Base-by-base conservation (phyloP, 2,888 invertebrate species). In the Oscheius sp. region DNA sequence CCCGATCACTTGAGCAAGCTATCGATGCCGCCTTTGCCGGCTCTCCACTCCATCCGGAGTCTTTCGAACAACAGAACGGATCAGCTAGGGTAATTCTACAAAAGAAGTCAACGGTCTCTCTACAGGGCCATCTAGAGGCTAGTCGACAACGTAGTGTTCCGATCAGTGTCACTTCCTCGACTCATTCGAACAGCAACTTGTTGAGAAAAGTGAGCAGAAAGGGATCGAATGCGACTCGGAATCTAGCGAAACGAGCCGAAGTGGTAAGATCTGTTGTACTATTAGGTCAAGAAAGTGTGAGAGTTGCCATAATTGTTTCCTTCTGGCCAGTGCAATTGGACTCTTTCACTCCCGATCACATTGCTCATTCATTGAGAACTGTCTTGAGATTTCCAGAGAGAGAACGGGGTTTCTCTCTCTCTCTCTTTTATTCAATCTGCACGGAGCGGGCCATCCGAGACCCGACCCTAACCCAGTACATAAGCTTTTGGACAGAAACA, bases 181-280 rank as follows among this genome's bases (percentile, higher is more conserved):
- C 66, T 13, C 1, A 7, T 4, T 33, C 70, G 21, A 57, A 13
- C 33, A 33, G 57, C 32, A 55, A 33, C 1, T 42, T 73, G 21
- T 63, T 73, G 47, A 55, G 73, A 21, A 73, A 63, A 48, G 51
- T 73, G 32, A 65, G 65, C 37, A 63, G 73, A 4, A 63, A 65
- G 13, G 73, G 73, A n/a, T 65, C 65, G 2, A 59, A 33, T 11
- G 73, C 73, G 21, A 65, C 73, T 7, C 48, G 65, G 33, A 63
- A n/a, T 13, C 42, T 73, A 5, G 55, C 57, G 13, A 63, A 65
- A 33, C 48, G 51, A 47, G 68, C 68, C 11, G 55, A 68, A 55
- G 68, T 68, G 53, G 68, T 68, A 35, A 68, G 42, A 33, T 21
- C 21, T 21, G 21, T 21, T 21, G 11, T 53, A 42, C 42, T 42